A percentile compares a stretch with the other conserved stretches of the same genome.
These are phyloP conservation scores for Silurus lanzhouensis DNA, from an alignment of 2,797 vertebrate genomes.

Conservation along the genomic window DNA sequence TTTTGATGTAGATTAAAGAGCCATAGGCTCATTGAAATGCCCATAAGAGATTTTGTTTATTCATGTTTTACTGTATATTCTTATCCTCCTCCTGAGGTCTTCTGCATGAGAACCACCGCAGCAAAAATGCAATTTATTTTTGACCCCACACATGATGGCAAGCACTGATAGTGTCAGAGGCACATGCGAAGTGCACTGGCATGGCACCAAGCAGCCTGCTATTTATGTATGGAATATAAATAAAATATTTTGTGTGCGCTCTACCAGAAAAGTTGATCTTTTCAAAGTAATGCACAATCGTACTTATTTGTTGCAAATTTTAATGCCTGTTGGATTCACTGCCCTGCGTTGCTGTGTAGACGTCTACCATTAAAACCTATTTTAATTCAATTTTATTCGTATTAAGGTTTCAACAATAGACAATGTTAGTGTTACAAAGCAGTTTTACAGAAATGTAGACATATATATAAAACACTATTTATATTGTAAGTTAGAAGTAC, in stretches of 20 bases:
- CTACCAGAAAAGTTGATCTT: conserved; percentile 60
- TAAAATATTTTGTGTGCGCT: conserved; percentile 73
- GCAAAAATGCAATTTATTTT: conserved; percentile 84
- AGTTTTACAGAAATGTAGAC: background rate
- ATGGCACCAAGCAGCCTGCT: conserved; percentile 77
- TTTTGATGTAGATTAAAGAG: conserved; percentile 82
- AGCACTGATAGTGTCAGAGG: conserved; percentile 80
- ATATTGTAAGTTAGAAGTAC: background rate
- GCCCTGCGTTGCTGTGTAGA: background rate
- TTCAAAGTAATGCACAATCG: conserved; percentile 54
- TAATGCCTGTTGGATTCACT: conserved; percentile 22
- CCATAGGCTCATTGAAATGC: conserved; percentile 73
- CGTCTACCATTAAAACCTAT: conserved; percentile 39
- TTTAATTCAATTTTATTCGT: background rate
- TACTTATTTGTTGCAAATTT: conserved; percentile 51
- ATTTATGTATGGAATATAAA: conserved; percentile 84
- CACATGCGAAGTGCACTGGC: conserved; percentile 80
- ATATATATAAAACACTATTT: background rate
- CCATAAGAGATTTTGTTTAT: conserved; percentile 85
- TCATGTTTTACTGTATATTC: conserved; percentile 80
- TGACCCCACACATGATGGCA: conserved; percentile 74
- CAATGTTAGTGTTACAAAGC: background rate
- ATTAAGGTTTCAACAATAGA: background rate
- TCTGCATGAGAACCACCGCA: conserved; percentile 70
- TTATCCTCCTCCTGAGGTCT: conserved; percentile 75